Conservation (phyloP, 2,797 vertebrate species). For the Galagoides demidoff region DNA sequence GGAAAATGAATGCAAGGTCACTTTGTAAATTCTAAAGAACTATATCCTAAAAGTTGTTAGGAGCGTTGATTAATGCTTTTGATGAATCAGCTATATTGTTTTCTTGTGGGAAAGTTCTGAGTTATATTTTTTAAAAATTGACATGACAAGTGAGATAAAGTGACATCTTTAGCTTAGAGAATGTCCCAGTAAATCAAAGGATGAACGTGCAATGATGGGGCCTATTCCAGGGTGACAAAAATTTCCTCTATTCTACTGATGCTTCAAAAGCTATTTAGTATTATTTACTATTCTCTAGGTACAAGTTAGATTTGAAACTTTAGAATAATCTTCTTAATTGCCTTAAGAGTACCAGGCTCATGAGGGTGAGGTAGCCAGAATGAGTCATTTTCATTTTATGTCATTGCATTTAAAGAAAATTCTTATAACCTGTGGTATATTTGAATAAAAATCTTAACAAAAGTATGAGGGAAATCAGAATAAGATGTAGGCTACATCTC, state of each 20-base stretch:
- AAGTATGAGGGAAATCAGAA: not conserved
- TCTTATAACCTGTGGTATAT: not conserved
- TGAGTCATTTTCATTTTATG: not conserved
- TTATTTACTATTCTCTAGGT: not conserved
- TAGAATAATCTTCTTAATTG: not conserved
- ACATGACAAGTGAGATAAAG: constrained; percentile 52
- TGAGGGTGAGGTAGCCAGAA: not conserved
- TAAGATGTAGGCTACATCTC: not conserved
- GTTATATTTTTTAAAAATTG: constrained; percentile 27
- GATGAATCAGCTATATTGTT: constrained; percentile 79
- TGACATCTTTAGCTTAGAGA: constrained; percentile 67
- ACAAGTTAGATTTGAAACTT: not conserved
- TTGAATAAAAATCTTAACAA: not conserved
- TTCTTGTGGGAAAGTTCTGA: constrained; percentile 65
- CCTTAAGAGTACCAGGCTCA: not conserved
- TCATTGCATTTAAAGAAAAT: not conserved
- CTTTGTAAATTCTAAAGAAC: not conserved
- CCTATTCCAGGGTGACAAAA: not conserved
- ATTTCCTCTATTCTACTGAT: constrained; percentile 19
- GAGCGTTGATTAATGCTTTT: constrained; percentile 60
- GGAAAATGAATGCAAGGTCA: not conserved
- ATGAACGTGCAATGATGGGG: constrained; percentile 37
- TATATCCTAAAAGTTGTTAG: not conserved
- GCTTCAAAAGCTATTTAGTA: not conserved
- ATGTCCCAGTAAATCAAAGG: constrained; percentile 63